Evolutionary conservation across 2,113 vertebrate species (phyloP), one percentile per base, ranked within the genome.

Genomic region (Garra rufa): DNA sequence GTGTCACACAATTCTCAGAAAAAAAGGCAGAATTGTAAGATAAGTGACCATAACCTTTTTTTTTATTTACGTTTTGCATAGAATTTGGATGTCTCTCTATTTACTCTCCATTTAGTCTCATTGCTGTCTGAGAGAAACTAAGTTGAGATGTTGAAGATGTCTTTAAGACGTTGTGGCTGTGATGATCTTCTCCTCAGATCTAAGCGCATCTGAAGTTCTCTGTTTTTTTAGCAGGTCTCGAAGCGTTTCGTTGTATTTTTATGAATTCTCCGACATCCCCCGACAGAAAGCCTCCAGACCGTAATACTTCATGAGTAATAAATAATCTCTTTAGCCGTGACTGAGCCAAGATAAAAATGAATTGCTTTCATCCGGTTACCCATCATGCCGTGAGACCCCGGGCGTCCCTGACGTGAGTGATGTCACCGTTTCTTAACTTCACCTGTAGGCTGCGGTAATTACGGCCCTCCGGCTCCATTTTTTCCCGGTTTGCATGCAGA

Each of bases 341-440:
- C 59, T 65, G 57, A 63, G 77, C 59, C 77, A 13, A 48, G 77
- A 80, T 80, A 80, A 80, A 80, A 80, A 80, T 80, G 57, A 80
- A 63, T 63, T 19, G 59, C 77, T 65, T 80, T 80, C 24, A 80
- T 63, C 59, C n/a, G 5, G 77, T 65, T 46, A 65, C 57, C 77
- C 57, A 65, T 65, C 77, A 28, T 80, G 77, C 57, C 57, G 19
- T 1, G 57, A 13, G 77, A 21, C 55, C 57, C 77, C 24, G n/a
- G 76, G 76, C 57, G 55, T 63, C 76, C 52, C 76, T 24, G 76
- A 57, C 57, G 14, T 75, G 71, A 55, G 3, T 55, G 48, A 76
- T 76, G 28, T 76, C 48, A 76, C 48, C 3, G 52, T n/a, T 57
- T 57, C 52, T 55, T 55, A 55, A 55, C 52, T 55, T 55, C 19